Evolutionary conservation across 2,113 vertebrate species (phyloP).

Genomic region (Varanus komodoensis): DNA sequence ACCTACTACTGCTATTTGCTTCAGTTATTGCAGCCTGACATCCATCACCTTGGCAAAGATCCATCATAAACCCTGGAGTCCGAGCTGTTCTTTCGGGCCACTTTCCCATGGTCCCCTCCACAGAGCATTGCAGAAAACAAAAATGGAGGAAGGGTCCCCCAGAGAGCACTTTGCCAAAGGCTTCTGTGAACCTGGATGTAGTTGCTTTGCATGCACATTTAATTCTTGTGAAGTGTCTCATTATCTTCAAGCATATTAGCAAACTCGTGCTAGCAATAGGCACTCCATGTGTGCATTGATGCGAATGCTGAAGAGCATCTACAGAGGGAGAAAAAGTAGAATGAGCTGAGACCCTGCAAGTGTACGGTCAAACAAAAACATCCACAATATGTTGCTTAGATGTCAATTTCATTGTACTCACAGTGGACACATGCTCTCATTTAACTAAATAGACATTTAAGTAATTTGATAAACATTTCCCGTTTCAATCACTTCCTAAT

Average conservation of each 20-base stretch:
- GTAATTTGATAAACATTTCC: conserved; percentile 30
- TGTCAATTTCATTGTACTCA: not conserved
- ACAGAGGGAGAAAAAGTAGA: too few relatives aligned
- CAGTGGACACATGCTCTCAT: not conserved
- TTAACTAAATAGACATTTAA: conserved; percentile 24
- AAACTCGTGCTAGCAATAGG: not conserved
- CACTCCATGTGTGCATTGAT: not conserved
- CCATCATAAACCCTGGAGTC: too few relatives aligned
- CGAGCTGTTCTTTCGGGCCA: too few relatives aligned
- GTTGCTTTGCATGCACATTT: not conserved
- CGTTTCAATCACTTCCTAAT: conserved; percentile 21
- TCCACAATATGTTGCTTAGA: not conserved
- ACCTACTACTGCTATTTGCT: too few relatives aligned
- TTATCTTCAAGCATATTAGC: not conserved
- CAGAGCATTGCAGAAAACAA: too few relatives aligned
- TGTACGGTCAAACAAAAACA: not conserved
- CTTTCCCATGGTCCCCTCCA: too few relatives aligned
- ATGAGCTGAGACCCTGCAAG: not conserved
- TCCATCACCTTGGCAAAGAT: too few relatives aligned
- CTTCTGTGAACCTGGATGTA: too few relatives aligned
- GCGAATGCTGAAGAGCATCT: not conserved
- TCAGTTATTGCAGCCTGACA: too few relatives aligned
- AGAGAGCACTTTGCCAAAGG: not conserved
- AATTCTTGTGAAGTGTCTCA: not conserved
- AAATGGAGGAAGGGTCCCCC: too few relatives aligned